Base-by-base conservation (phyloP, 2,888 invertebrate genomes). In the Drosophila ustulata region DNA sequence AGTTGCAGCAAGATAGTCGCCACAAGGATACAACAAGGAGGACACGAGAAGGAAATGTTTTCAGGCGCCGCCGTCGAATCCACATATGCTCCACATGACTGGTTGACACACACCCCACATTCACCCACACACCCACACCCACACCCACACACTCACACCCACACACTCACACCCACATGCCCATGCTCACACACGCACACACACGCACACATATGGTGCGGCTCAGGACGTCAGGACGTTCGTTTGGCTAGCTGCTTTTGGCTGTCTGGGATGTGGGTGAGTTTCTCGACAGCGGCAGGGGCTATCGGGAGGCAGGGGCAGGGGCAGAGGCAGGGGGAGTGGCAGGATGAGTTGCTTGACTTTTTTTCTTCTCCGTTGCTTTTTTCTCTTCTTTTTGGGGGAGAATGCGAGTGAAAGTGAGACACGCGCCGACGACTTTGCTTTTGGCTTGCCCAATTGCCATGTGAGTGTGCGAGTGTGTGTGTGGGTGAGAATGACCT, bases 71-170 rank as follows among this genome's bases (percentile, higher is more conserved):
- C 71, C 75, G 71, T 71, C 70, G 76, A 69, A 68, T 72, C 8
- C 82, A 82, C 82, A 83, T 83, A 83, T 83, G 83, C 83, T 82
- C n/a, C n/a, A n/a, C 64, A 57, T 80, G 80, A 71, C 80, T 80
- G 75, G 72, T 71, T 85, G 82, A 78, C 75, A 80, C 72, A 77
- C 72, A 64, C 73, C 71, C 41, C 58, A 64, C 56, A 70, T 62
- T 71, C 59, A 67, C 46, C 32, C 66, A 63, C 49, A 18, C 46
- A 43, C 23, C n/a, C n/a, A 64, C 56, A 70, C 63, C 72, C 55
- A 45, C 59, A 67, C 46, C 32, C 66, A 63, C 49, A 18, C 46
- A 43, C 23, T 1, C 23, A 9, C 50, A 11, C 45, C 53, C 46
- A 43, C 41, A 39, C 49, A 58, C 41, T 41, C 51, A 46, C 30